Evolutionary conservation across 2,113 vertebrate species (phyloP).

Genomic region (Perccottus glenii): DNA sequence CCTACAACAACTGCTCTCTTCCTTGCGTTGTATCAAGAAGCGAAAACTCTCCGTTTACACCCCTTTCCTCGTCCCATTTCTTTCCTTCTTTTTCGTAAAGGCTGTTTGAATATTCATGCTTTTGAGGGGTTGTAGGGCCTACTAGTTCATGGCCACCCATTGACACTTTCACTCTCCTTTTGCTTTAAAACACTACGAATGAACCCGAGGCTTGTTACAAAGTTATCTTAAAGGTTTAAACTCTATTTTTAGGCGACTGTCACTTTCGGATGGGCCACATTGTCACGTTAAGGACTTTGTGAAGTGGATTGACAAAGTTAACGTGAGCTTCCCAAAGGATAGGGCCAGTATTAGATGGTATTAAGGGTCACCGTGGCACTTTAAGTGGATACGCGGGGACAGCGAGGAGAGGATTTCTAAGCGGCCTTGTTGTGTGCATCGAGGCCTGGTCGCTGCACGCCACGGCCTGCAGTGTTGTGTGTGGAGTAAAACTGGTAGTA

Average conservation of each 20-base stretch:
- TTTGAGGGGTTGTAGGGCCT: conserved; percentile 3
- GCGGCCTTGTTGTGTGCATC: conserved; percentile 67
- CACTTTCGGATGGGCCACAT: conserved; percentile 38
- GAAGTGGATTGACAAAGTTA: conserved; percentile 38
- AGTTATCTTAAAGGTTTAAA: conserved; percentile 29
- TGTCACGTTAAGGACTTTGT: conserved; percentile 15
- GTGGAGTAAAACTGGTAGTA: conserved; percentile 77
- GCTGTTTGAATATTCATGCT: conserved; percentile 30
- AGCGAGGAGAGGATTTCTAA: conserved; percentile 50
- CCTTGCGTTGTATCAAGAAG: background rate
- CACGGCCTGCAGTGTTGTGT: conserved; percentile 61
- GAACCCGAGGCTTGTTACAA: conserved; percentile 12
- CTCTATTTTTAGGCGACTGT: conserved; percentile 33
- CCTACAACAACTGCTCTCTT: conserved; percentile 48
- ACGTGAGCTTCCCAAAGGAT: background rate
- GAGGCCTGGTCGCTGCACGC: conserved; percentile 74
- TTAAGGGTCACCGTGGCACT: conserved; percentile 32
- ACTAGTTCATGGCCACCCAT: conserved; percentile 20
- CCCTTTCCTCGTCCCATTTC: conserved; percentile 3
- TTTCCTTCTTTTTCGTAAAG: conserved; percentile 32
- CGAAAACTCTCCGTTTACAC: conserved; percentile 30
- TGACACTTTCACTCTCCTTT: conserved; percentile 37
- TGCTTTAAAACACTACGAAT: background rate
- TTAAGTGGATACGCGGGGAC: conserved; percentile 38
- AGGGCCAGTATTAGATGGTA: conserved; percentile 22